Base-by-base conservation (phyloP, 1,140 invertebrate species). In the Periplaneta americana region DNA sequence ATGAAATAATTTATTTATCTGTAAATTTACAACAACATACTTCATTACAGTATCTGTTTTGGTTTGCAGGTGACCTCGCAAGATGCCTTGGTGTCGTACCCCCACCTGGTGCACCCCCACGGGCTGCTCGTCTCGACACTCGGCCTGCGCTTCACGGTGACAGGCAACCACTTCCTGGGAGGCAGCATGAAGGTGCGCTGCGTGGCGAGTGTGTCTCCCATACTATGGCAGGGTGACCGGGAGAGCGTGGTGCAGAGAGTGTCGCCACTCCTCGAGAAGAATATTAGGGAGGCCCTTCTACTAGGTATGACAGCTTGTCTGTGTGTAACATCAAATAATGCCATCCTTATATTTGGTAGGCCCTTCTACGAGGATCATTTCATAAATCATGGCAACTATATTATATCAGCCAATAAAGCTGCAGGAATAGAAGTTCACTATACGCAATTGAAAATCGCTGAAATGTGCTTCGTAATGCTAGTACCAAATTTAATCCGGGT, bases 111-210 rank as follows among this genome's bases (percentile, higher is more conserved):
- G 57, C 90, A 92, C 85, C 85, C 87, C 78, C 90, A 92, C 82
- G 91, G 91, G 36, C 87, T 92, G 83, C 87, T 91, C 82, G 91
- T 90, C 34, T 88, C 89, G 18, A 89, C 87, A 5, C 84, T 92
- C 74, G 91, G 91, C 36, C 87, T 92, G 33, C 86, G 88, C 37
- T 88, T 92, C 85, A 87, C 85, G 31, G 87, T 92, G 48, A 86
- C 87, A 84, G 84, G 87, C 66, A 85, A 88, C 3, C 90, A 92
- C 85, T 90, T 91, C 84, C 85, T 87, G 36, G 88, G 89, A 11
- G 91, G 91, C 76, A 89, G 87, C 17, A 91, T 92, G 90, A 89
- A 88, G 82, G 90, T 92, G 35, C 89, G 91, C 84, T 92, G 92
- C 85, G 86, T 92, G 48, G 91, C 92, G 11, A 90, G 89, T 79